These are phyloP conservation scores for Zygogramma bicolorata DNA, from an alignment of 2,888 invertebrate species.

Conservation along the genomic window DNA sequence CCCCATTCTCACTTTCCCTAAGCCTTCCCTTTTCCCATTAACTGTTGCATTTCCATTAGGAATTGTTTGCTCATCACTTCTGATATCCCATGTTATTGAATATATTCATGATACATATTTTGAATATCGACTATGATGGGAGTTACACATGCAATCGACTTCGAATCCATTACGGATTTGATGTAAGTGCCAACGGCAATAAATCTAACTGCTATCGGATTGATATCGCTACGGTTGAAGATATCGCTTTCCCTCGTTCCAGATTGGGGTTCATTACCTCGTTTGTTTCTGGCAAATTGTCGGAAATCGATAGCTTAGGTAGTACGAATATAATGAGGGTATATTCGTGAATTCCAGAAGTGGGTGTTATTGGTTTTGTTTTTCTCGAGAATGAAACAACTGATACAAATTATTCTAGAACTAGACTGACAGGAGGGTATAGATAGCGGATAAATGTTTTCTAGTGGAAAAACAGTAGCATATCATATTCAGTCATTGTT, in stretches of 20 bases:
- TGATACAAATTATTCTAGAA: background rate
- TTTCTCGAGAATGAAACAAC: background rate
- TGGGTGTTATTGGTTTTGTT: background rate
- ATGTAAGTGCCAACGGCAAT: background rate
- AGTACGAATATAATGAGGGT: background rate
- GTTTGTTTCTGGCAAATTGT: slow-evolving; percentile 5
- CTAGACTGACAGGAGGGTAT: background rate
- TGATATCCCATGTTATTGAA: background rate
- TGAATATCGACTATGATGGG: background rate
- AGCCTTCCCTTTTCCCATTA: background rate
- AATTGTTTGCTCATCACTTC: background rate
- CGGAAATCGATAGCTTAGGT: background rate
- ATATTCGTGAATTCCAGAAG: background rate
- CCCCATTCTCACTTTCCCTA: background rate
- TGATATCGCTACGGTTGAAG: background rate
- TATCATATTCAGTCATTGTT: too few species aligned
- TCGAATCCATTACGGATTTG: background rate
- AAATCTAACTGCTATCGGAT: slow-evolving; percentile 9
- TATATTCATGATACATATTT: slow-evolving; percentile 3
- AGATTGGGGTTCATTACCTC: background rate
- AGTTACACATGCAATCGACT: slow-evolving; percentile 9
- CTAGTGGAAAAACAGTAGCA: too few species aligned
- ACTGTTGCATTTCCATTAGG: background rate
- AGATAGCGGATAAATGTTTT: too few species aligned
- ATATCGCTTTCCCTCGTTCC: background rate